A percentile compares a stretch with the other conserved stretches of the same genome.
Conservation (phyloP, 23 tunicate genomes). For the Oikopleura albicans region DNA sequence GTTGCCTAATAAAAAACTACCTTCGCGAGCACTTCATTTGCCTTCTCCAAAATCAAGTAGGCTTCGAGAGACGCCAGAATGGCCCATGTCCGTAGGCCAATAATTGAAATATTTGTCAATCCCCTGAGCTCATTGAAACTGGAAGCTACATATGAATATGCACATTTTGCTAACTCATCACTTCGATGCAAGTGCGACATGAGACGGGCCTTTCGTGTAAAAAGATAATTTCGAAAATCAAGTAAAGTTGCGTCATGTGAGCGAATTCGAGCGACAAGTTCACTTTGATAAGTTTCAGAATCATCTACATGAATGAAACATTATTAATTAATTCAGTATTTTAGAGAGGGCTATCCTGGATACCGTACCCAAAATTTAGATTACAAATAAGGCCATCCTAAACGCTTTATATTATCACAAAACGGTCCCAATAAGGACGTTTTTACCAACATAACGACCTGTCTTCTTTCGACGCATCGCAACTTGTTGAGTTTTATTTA, state of each 20-base stretch:
- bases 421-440: too few relatives aligned
- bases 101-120: neutral
- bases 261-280: conserved; percentile 32
- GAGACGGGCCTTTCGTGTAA: conserved; percentile 26
- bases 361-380: too few relatives aligned
- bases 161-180: neutral
- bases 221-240: conserved; percentile 66
- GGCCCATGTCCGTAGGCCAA: neutral
- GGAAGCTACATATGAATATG: neutral
- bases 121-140: neutral
- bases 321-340: too few relatives aligned
- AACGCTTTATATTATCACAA: too few relatives aligned
- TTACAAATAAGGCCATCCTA: too few relatives aligned
- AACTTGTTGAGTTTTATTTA: too few relatives aligned
- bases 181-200: neutral
- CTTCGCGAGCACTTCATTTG: neutral
- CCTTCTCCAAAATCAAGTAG: neutral
- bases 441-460: too few relatives aligned
- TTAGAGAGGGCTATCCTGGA: too few relatives aligned
- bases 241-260: conserved; percentile 43
- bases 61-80: neutral
- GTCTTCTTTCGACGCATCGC: too few relatives aligned
- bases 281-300: conserved; percentile 38
- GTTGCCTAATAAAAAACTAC: too few relatives aligned
- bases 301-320: too few relatives aligned